Evolutionary conservation across 2,888 invertebrate species (phyloP).

Genomic region (Drosophila infuscata): DNA sequence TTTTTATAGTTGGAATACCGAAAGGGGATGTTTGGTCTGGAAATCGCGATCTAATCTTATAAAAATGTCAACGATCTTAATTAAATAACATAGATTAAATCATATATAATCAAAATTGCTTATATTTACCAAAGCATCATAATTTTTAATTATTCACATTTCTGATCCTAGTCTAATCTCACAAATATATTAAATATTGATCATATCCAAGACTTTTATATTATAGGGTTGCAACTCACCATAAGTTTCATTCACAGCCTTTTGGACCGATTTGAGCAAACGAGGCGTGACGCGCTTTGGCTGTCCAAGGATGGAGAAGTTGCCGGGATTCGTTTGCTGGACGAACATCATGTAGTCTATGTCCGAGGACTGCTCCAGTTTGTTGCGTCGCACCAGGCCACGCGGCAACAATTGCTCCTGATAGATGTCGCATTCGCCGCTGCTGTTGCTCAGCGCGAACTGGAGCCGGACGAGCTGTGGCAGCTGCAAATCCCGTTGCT

Average conservation of each 20-base stretch:
- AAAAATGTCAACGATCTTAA: neutral
- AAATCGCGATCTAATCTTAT: neutral
- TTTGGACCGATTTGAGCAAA: slow-evolving; percentile 82
- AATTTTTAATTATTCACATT: neutral
- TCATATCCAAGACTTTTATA: neutral
- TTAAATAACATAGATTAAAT: neutral
- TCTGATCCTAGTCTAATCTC: neutral
- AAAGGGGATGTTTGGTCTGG: neutral
- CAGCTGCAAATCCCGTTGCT: slow-evolving; percentile 85
- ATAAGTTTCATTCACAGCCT: slow-evolving; percentile 85
- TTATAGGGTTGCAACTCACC: slow-evolving; percentile 79
- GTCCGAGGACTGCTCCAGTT: slow-evolving; percentile 83
- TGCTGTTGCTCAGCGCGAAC: slow-evolving; percentile 83
- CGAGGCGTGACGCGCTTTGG: slow-evolving; percentile 83
- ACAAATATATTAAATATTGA: neutral
- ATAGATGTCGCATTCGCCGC: slow-evolving; percentile 85
- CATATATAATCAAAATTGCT: neutral
- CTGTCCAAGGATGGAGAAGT: slow-evolving; percentile 85
- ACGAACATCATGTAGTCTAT: slow-evolving; percentile 84
- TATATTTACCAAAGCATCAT: neutral
- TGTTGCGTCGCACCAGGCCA: slow-evolving; percentile 82
- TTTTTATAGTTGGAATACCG: neutral
- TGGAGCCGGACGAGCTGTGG: slow-evolving; percentile 83
- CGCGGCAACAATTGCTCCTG: slow-evolving; percentile 83
- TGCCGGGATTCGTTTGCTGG: slow-evolving; percentile 84